Percentiles rank a stretch among this genome's conserved stretches.
Conservation (phyloP, 2,113 vertebrate genomes). For the Turdus rufiventris region DNA sequence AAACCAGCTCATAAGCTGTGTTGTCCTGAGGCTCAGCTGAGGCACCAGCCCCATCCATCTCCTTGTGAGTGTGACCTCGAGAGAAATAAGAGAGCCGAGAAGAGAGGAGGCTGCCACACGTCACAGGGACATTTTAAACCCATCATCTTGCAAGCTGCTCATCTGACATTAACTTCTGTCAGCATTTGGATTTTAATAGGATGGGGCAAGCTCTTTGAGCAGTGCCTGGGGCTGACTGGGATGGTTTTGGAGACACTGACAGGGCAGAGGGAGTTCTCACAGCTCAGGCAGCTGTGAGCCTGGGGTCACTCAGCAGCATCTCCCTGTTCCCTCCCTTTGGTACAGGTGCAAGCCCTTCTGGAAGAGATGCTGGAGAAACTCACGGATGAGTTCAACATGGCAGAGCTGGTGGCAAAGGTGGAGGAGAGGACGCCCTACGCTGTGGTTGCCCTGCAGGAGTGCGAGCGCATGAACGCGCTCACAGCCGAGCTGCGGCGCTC, state of each 20-base stretch:
- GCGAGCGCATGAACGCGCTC: constrained; percentile 90
- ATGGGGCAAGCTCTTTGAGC: background rate
- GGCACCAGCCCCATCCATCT: background rate
- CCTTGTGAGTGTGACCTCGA: background rate
- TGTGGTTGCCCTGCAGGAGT: constrained; percentile 92
- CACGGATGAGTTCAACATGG: constrained; percentile 86
- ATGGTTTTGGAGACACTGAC: background rate
- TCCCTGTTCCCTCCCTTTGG: background rate
- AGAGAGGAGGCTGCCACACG: background rate
- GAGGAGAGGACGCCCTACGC: constrained; percentile 88
- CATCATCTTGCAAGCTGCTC: background rate
- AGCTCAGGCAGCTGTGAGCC: background rate
- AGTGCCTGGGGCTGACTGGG: background rate
- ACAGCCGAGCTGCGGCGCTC: constrained; percentile 83
- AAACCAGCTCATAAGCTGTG: background rate
- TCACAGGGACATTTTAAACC: background rate
- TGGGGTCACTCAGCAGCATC: background rate
- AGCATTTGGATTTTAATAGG: background rate
- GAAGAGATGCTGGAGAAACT: constrained; percentile 89
- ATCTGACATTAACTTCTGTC: background rate
- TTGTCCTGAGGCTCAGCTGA: background rate
- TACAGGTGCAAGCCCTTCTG: constrained; percentile 82
- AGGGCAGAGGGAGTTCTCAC: background rate
- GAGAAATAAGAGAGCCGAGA: background rate
- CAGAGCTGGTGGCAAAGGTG: constrained; percentile 81